Conservation (phyloP, 2,113 vertebrate genomes). For the Poeciliopsis turrubarensis region DNA sequence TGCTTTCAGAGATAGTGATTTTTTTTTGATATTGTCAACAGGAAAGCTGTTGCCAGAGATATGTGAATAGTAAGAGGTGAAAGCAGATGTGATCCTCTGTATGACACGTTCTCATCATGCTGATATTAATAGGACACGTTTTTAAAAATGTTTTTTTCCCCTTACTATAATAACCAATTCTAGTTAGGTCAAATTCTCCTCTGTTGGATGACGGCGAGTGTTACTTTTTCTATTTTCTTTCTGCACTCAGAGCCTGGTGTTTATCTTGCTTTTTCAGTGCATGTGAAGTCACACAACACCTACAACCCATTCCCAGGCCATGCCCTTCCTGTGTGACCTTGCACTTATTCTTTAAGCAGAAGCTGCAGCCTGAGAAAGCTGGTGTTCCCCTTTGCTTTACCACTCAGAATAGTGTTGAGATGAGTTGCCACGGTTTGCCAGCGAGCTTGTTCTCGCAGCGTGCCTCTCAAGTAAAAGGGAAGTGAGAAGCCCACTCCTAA, state of each 20-base stretch:
- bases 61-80: neutral
- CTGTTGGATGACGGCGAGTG: conserved; percentile 9
- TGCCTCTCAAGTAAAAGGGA: conserved; percentile 35
- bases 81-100: neutral
- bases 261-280: conserved; percentile 16
- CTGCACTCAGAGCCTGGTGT: neutral
- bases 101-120: neutral
- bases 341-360: conserved; percentile 63
- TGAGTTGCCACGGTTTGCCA: conserved; percentile 27
- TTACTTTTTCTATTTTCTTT: neutral
- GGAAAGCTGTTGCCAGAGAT: conserved; percentile 55
- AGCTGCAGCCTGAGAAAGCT: conserved; percentile 71
- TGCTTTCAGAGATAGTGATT: conserved; percentile 32
- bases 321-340: conserved; percentile 68
- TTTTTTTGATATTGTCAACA: conserved; percentile 61
- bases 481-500: conserved; percentile 51
- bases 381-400: conserved; percentile 56
- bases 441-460: conserved; percentile 3
- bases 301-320: conserved; percentile 39
- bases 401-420: conserved; percentile 40
- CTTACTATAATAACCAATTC: neutral
- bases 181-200: conserved; percentile 2
- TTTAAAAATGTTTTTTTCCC: neutral
- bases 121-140: neutral
- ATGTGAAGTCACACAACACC: conserved; percentile 20